A percentile compares a stretch with the other conserved stretches of the same genome.
Evolutionary conservation across 2,113 vertebrate genomes (phyloP).

Genomic region (Panthera uncia): DNA sequence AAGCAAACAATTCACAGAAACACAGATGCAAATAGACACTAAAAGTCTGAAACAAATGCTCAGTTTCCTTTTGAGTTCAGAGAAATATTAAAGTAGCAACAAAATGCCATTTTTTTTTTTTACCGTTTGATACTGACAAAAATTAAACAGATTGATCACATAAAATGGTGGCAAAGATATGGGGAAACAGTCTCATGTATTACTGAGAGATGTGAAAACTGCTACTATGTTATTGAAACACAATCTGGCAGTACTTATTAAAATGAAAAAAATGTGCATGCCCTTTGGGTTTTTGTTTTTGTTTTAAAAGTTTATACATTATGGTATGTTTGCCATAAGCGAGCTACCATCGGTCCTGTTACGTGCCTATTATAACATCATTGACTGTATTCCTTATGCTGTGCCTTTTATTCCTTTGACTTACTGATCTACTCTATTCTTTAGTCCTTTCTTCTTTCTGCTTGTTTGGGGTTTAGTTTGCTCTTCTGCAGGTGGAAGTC

Average conservation of each 20-base stretch:
- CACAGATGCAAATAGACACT: neutral
- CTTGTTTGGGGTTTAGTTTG: neutral
- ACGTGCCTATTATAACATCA: neutral
- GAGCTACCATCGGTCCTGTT: neutral
- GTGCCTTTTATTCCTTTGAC: neutral
- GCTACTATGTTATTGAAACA: constrained; percentile 2
- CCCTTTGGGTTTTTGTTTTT: neutral
- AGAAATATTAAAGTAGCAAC: neutral
- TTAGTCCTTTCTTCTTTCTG: neutral
- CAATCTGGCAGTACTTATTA: constrained; percentile 8
- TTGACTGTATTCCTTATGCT: neutral
- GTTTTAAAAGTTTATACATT: neutral
- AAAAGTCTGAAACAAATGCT: constrained; percentile 1
- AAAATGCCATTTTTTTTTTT: neutral
- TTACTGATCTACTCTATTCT: neutral
- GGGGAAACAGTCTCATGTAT: neutral
- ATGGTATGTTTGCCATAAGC: neutral
- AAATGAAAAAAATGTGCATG: constrained; percentile 39
- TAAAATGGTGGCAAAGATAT: neutral
- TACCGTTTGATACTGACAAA: neutral
- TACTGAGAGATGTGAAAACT: neutral
- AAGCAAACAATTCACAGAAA: neutral
- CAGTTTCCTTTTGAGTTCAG: neutral
- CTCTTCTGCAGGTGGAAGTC: neutral
- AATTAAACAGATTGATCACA: constrained; percentile 9